A percentile compares a stretch with the other conserved stretches of the same genome.
phyloP scores from a whole-genome alignment of 2,888 invertebrate genomes.

The Myopa tessellatipennis region DNA sequence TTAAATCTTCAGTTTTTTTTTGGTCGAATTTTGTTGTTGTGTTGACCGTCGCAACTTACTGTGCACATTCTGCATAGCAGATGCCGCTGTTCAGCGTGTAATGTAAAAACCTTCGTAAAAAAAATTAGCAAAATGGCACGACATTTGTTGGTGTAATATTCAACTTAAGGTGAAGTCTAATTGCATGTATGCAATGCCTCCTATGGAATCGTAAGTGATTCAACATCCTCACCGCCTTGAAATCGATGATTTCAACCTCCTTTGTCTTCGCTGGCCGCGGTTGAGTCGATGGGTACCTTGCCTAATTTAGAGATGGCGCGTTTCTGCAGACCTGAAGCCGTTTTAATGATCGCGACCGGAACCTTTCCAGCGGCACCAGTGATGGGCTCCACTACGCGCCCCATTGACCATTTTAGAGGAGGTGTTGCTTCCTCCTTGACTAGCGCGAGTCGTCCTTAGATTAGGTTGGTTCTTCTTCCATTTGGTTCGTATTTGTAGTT shows the following conservation, averaged over 20 bases:
- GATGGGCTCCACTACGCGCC: slow-evolving; percentile 20
- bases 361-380: slow-evolving; percentile 31
- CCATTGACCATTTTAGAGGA: slow-evolving; percentile 37
- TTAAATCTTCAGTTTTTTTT: no score
- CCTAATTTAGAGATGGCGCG: slow-evolving; percentile 32
- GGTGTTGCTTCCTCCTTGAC: slow-evolving; percentile 29
- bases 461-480: slow-evolving; percentile 24
- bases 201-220: not conserved
- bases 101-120: no score
- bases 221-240: slow-evolving; percentile 1
- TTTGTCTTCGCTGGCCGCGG: not conserved
- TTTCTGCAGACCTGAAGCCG: slow-evolving; percentile 28
- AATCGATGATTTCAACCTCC: not conserved
- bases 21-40: no score
- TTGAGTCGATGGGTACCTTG: not conserved
- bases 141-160: no score
- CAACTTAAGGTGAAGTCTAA: no score
- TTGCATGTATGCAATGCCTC: no score
- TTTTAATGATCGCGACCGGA: slow-evolving; percentile 36
- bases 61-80: no score
- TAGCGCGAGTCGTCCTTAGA: slow-evolving; percentile 20
- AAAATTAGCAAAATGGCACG: no score
- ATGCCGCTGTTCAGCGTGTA: no score
- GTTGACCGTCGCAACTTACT: no score
- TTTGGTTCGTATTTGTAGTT: slow-evolving; percentile 30